Conservation (phyloP, 2,888 invertebrate species). For the Venustoraphidia nigricollis region DNA sequence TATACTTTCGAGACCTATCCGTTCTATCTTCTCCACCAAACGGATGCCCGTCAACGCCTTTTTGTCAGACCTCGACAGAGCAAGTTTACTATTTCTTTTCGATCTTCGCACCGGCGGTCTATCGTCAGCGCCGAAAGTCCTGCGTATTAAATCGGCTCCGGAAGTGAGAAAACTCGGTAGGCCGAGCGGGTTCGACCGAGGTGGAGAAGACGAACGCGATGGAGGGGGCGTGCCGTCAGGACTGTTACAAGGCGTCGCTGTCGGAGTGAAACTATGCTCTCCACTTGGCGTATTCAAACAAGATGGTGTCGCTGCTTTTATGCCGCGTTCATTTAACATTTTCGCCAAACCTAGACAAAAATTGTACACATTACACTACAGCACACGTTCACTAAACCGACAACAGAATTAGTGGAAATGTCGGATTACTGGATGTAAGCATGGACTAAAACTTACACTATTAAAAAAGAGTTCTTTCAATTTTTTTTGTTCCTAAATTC, state of each 20-base stretch:
- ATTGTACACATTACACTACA: not conserved
- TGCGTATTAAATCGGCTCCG: slow-evolving; percentile 47
- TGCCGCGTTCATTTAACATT: slow-evolving; percentile 63
- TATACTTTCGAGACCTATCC: slow-evolving; percentile 49
- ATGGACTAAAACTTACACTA: too few species aligned
- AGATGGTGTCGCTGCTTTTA: slow-evolving; percentile 55
- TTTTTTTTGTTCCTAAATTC: too few species aligned
- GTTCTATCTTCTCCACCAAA: slow-evolving; percentile 49
- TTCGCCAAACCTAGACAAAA: slow-evolving; percentile 42
- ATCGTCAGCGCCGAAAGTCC: slow-evolving; percentile 33
- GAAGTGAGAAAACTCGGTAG: slow-evolving; percentile 41
- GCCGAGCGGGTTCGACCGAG: slow-evolving; percentile 29
- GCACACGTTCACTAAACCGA: too few species aligned
- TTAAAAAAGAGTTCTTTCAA: not conserved
- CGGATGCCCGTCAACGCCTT: slow-evolving; percentile 33
- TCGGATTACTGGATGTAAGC: too few species aligned
- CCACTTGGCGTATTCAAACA: slow-evolving; percentile 47
- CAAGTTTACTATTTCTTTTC: slow-evolving; percentile 23
- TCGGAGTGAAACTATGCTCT: slow-evolving; percentile 53
- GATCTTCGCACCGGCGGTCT: slow-evolving; percentile 11
- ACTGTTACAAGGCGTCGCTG: slow-evolving; percentile 79
- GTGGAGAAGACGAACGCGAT: slow-evolving; percentile 39
- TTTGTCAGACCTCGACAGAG: slow-evolving; percentile 23
- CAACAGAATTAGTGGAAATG: not conserved
- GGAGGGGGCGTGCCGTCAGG: slow-evolving; percentile 51